Base-by-base conservation (phyloP, 2,797 vertebrate genomes). In the Lateolabrax maculatus region DNA sequence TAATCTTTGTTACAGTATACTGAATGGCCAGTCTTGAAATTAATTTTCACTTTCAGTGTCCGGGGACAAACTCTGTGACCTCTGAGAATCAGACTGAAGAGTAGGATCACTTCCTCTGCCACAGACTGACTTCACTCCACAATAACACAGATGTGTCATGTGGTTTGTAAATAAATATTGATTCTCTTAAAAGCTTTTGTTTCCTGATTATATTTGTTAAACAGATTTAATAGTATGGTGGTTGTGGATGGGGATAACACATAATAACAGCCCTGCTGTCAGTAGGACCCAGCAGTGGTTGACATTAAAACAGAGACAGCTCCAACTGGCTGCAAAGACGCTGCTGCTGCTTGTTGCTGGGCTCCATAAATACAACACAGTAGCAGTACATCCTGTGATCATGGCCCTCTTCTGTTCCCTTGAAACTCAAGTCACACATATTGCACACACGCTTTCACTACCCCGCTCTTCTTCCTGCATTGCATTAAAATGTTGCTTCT, bases 311-410 rank as follows among this genome's bases (percentile, higher is more conserved):
- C 25, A 58, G 9, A 31, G 67, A 7, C 41, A 48, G 18, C 27
- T 61, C n/a, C 19, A 19, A 52, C 19, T 2, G n/a, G 19, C 39
- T 68, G 39, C 55, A 39, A 61, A 52, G 48, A 49, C 7, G 8
- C 56, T 41, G 68, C 41, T 63, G 65, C 69, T 48, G 63, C 39
- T 73, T 39, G 81, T 87, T 80, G 81, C 63, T 41, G 1, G 3
- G 75, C 60, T 77, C 21, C 5, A 29, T 60, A 36, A 71, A 67
- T 37, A 85, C 9, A 36, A 46, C 36, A 5, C 3, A 27, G 18
- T 23, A 6, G 19, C 8, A 5, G 13, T 15, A 11, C n/a, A 6
- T 69, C 27, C 60, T 76, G n/a, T 68, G 46, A 71, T 64, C 31
- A 4, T 2, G 0, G 23, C 29, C 1, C 6, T 48, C 1, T 9